Conservation (phyloP, 2,888 invertebrate genomes). For the Dicranocentrus wangi region DNA sequence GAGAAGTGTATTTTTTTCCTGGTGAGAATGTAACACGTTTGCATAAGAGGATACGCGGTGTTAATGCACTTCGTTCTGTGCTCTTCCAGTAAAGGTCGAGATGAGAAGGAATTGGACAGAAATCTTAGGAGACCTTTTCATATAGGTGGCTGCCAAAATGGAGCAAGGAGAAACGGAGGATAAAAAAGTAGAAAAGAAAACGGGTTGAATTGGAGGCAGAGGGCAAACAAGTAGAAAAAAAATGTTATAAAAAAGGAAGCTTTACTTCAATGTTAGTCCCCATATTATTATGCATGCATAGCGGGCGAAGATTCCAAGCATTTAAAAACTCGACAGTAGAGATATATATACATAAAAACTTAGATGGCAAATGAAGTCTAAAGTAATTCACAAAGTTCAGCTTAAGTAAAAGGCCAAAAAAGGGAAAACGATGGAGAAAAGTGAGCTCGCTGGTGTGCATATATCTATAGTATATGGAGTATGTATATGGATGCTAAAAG, state of each 20-base stretch:
- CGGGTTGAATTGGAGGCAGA: constrained; percentile 55
- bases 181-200: constrained; percentile 54
- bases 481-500: too few relatives aligned
- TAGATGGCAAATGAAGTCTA: constrained; percentile 73
- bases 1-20: constrained; percentile 39
- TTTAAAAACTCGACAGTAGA: constrained; percentile 55
- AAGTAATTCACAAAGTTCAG: constrained; percentile 73
- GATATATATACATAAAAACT: constrained; percentile 18
- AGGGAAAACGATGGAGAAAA: constrained; percentile 31
- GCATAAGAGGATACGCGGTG: constrained; percentile 40
- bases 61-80: constrained; percentile 44
- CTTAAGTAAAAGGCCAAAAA: constrained; percentile 68
- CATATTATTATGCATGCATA: constrained; percentile 17
- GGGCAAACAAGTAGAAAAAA: constrained; percentile 62
- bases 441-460: constrained; percentile 27
- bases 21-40: constrained; percentile 33
- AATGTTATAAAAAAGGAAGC: constrained; percentile 48
- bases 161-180: constrained; percentile 45
- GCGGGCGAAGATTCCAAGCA: constrained; percentile 59
- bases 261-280: background rate
- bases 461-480: constrained; percentile 21
- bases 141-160: constrained; percentile 64
- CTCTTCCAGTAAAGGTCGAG: constrained; percentile 63
- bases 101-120: constrained; percentile 64
- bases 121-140: constrained; percentile 63